Conservation (phyloP, 2,113 vertebrate species). For the Melanostigma gelatinosum region DNA sequence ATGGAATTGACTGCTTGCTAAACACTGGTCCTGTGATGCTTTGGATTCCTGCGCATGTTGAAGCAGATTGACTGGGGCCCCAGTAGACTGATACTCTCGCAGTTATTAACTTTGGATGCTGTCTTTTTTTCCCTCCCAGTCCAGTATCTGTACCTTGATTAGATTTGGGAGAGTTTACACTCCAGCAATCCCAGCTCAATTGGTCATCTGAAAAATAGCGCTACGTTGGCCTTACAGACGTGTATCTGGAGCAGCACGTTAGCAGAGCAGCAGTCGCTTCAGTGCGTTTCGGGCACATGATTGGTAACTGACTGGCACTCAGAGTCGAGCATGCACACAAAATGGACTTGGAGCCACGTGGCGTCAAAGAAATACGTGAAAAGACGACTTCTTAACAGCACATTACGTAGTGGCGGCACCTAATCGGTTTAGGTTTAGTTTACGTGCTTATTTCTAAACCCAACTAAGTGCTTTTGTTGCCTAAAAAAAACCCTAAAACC, state of each 20-base stretch:
- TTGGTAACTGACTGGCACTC: no score
- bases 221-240: not conserved
- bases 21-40: not conserved
- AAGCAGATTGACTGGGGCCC: not conserved
- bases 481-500: no score
- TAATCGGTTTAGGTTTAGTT: no score
- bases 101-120: not conserved
- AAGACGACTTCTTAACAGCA: not conserved
- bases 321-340: no score
- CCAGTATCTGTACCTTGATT: slow-evolving; percentile 2
- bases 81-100: no score
- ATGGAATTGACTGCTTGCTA: not conserved
- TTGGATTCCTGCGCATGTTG: not conserved
- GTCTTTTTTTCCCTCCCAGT: not conserved
- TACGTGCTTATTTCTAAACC: no score
- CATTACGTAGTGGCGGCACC: not conserved
- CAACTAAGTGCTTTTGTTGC: no score
- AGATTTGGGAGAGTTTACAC: not conserved
- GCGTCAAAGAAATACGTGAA: not conserved
- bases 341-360: no score
- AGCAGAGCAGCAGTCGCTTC: not conserved
- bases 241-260: not conserved
- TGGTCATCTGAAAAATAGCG: not conserved
- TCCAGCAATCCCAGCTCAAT: not conserved
- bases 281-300: not conserved